A percentile compares a stretch with the other conserved stretches of the same genome.
Conservation (phyloP, 2,888 invertebrate species). For the Leuctra nigra region DNA sequence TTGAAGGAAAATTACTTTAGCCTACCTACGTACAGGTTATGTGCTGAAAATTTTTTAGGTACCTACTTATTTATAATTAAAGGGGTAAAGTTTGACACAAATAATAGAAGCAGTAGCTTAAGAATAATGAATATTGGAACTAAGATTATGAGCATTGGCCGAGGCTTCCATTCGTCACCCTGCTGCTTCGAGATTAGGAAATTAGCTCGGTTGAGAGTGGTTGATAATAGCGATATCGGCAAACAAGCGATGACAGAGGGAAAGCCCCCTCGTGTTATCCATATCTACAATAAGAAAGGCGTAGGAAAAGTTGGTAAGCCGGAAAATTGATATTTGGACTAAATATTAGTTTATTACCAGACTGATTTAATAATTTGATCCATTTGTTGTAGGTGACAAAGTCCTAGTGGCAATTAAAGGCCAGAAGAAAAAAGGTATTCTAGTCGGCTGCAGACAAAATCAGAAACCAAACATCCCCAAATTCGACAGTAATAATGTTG, state of each 20-base stretch:
- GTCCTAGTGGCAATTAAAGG: conserved; percentile 92
- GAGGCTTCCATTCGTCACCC: neutral
- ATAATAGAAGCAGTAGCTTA: no score
- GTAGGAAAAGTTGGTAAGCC: conserved; percentile 53
- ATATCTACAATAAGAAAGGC: conserved; percentile 79
- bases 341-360: neutral
- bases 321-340: neutral
- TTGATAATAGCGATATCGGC: conserved; percentile 95
- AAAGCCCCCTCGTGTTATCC: conserved; percentile 87
- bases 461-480: conserved; percentile 77
- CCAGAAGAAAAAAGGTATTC: conserved; percentile 87
- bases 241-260: conserved; percentile 92
- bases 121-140: no score
- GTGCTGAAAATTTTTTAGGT: no score
- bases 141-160: no score
- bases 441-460: conserved; percentile 80
- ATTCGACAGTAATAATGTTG: conserved; percentile 93
- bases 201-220: conserved; percentile 76
- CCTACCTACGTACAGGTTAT: no score
- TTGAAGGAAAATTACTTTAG: no score
- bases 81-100: no score
- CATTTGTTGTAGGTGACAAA: conserved; percentile 60
- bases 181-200: conserved; percentile 52
- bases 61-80: no score
- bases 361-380: neutral